Conservation (phyloP, 2,113 vertebrate genomes). For the Syngnathus typhle region DNA sequence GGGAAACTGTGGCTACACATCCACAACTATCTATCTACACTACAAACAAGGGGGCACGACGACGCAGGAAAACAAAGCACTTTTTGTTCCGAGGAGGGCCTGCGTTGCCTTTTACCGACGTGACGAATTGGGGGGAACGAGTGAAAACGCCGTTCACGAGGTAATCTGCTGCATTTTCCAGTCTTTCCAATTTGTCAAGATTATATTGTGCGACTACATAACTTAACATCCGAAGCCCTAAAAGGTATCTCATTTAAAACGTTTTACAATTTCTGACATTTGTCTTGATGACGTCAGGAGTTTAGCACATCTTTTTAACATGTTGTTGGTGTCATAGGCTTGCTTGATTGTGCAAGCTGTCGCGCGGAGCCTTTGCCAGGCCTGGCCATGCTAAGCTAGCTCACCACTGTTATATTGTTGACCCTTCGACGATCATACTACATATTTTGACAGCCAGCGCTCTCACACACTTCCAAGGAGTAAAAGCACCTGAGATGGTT, state of each 20-base stretch:
- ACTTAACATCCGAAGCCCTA: background rate
- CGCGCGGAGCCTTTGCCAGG: slow-evolving; percentile 23
- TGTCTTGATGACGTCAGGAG: background rate
- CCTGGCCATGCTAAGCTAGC: slow-evolving; percentile 37
- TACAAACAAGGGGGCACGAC: slow-evolving; percentile 45
- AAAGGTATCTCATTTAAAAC: background rate
- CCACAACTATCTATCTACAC: slow-evolving; percentile 35
- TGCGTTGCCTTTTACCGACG: slow-evolving; percentile 18
- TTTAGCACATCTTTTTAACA: slow-evolving; percentile 14
- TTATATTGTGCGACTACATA: background rate
- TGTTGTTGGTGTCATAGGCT: slow-evolving; percentile 21
- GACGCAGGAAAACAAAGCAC: slow-evolving; percentile 44
- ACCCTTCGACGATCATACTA: background rate
- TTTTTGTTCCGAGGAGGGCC: slow-evolving; percentile 28
- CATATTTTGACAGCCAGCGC: background rate
- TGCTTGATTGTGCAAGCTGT: background rate
- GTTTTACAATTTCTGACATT: background rate
- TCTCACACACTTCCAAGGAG: accelerated
- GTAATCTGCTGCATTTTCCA: slow-evolving; percentile 31
- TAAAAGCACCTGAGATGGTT: background rate
- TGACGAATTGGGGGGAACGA: slow-evolving; percentile 16
- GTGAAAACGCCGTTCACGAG: slow-evolving; percentile 43
- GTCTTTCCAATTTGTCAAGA: background rate
- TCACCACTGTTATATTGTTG: background rate
- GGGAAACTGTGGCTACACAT: slow-evolving; percentile 45